Evolutionary conservation across 2,888 invertebrate genomes (phyloP).

Genomic region (Heliconius aoede): DNA sequence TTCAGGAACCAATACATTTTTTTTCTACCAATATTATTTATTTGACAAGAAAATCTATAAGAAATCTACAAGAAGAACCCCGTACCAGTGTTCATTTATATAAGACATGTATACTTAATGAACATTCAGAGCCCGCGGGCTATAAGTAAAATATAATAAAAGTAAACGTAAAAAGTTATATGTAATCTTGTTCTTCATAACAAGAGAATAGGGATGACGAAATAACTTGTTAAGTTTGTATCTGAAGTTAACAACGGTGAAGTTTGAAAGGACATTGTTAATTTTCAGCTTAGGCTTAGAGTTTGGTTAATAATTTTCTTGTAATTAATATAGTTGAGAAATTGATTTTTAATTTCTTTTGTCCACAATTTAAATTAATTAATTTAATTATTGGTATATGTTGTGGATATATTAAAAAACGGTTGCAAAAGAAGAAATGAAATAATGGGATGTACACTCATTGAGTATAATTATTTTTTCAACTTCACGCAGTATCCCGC

Average conservation of each 20-base stretch:
- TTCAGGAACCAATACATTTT: too few relatives aligned
- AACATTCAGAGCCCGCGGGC: background rate
- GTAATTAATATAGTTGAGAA: background rate
- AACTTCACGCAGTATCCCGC: background rate
- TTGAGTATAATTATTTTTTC: background rate
- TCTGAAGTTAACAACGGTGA: conserved; percentile 16
- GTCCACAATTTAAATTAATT: too few relatives aligned
- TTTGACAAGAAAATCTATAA: too few relatives aligned
- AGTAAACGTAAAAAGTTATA: conserved; percentile 5
- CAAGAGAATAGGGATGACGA: conserved; percentile 8
- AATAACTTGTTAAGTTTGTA: conserved; percentile 15
- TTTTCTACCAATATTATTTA: too few relatives aligned
- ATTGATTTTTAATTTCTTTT: too few relatives aligned
- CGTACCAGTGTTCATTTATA: too few relatives aligned
- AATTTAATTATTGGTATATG: background rate
- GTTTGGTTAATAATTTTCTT: background rate
- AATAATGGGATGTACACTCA: too few relatives aligned
- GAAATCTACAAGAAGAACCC: too few relatives aligned
- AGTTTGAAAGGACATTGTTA: conserved; percentile 25
- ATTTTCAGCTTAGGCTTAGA: conserved; percentile 25
- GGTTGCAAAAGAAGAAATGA: too few relatives aligned
- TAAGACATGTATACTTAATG: background rate
- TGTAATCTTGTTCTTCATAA: conserved; percentile 7
- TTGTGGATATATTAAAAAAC: background rate
- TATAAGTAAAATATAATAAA: conserved; percentile 6